These are phyloP conservation scores for Monochamus alternatus DNA, from an alignment of 2,888 invertebrate genomes.

Conservation along the genomic window DNA sequence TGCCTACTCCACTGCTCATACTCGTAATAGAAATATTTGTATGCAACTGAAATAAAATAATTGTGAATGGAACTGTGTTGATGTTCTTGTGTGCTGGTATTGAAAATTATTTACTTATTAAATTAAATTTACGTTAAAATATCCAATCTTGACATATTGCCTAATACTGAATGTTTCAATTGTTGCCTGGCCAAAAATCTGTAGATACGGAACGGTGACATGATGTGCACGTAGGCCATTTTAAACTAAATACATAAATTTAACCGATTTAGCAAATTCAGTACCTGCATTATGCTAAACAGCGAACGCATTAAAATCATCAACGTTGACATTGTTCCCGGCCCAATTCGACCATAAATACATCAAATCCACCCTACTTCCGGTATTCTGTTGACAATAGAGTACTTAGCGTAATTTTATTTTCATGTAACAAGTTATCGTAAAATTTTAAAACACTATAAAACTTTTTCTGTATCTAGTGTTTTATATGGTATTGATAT, in stretches of 20 bases:
- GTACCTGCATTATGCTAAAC: slow-evolving; percentile 35
- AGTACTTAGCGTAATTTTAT: neutral
- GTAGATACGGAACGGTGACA: neutral
- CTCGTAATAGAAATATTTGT: too few relatives aligned
- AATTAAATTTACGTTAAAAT: too few relatives aligned
- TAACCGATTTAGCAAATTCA: slow-evolving; percentile 23
- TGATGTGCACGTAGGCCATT: neutral
- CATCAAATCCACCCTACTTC: slow-evolving; percentile 15
- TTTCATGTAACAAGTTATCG: neutral
- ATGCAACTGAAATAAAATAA: too few relatives aligned
- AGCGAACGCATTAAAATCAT: slow-evolving; percentile 14
- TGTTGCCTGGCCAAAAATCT: neutral
- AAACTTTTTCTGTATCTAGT: too few relatives aligned
- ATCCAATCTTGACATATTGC: too few relatives aligned
- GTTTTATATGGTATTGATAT: too few relatives aligned
- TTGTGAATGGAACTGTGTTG: too few relatives aligned
- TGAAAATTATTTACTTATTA: too few relatives aligned
- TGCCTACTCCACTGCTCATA: too few relatives aligned
- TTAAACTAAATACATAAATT: slow-evolving; percentile 30
- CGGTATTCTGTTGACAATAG: slow-evolving; percentile 4
- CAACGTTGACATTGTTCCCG: slow-evolving; percentile 20
- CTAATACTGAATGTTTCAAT: neutral
- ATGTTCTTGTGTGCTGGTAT: too few relatives aligned
- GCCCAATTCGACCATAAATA: slow-evolving; percentile 24
- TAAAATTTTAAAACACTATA: too few relatives aligned